A percentile compares a stretch with the other conserved stretches of the same genome.
Conservation (phyloP, 35 echinoderm and acorn worm species). For the Apostichopus japonicus region DNA sequence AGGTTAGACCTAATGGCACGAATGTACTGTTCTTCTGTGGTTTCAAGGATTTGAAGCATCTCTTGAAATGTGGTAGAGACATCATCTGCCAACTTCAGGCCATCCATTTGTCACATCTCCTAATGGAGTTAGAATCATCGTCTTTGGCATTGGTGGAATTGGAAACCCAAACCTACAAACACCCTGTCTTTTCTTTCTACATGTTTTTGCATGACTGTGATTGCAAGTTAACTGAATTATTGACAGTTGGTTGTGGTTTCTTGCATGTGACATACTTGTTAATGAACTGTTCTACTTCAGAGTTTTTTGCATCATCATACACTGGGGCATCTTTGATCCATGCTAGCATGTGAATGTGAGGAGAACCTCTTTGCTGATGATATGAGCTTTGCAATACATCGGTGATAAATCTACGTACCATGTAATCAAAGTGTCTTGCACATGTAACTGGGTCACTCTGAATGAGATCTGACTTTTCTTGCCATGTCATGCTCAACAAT, state of each 20-base stretch:
- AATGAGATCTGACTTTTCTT: constrained; percentile 61
- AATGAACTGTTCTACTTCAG: constrained; percentile 50
- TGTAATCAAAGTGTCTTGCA: too few relatives aligned
- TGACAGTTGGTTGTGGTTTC: not conserved
- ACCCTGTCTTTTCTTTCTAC: constrained; percentile 62
- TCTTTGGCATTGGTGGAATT: too few relatives aligned
- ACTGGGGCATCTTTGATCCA: constrained; percentile 71
- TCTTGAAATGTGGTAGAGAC: constrained; percentile 46
- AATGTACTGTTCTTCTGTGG: constrained; percentile 66
- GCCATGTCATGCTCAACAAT: constrained; percentile 53
- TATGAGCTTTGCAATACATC: not conserved
- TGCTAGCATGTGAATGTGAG: constrained; percentile 71
- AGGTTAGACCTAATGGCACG: constrained; percentile 52
- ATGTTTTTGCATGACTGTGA: constrained; percentile 67
- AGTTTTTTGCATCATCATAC: constrained; percentile 27
- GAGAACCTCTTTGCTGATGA: constrained; percentile 64
- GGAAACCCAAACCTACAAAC: too few relatives aligned
- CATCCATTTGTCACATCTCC: too few relatives aligned
- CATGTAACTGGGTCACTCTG: too few relatives aligned
- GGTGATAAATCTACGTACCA: too few relatives aligned
- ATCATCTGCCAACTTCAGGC: constrained; percentile 42
- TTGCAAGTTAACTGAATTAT: constrained; percentile 49
- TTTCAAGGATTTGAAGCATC: constrained; percentile 36
- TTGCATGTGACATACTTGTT: constrained; percentile 61
- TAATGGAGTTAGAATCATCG: too few relatives aligned